Conservation (phyloP, 2,888 invertebrate species). For the Hyposoter didymator region DNA sequence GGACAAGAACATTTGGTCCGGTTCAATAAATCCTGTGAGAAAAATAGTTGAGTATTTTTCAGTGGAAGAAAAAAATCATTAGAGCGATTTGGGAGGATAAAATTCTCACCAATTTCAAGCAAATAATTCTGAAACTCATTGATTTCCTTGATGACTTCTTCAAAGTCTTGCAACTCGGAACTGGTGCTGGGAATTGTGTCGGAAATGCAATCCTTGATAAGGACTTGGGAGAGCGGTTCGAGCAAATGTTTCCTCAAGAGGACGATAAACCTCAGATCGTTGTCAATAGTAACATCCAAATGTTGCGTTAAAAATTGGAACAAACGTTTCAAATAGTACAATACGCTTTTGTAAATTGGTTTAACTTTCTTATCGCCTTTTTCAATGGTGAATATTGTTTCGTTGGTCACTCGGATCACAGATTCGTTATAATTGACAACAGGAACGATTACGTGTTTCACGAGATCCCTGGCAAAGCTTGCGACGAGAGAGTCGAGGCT, state of each 20-base stretch:
- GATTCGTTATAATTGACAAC: constrained; percentile 85
- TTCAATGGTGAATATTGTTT: constrained; percentile 83
- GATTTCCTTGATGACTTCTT: constrained; percentile 87
- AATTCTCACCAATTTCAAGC: constrained; percentile 83
- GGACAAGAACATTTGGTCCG: constrained; percentile 86
- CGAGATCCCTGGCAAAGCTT: constrained; percentile 86
- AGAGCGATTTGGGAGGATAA: neutral
- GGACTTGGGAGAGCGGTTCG: constrained; percentile 87
- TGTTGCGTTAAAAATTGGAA: constrained; percentile 87
- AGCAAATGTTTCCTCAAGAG: constrained; percentile 85
- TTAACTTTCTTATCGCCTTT: constrained; percentile 81
- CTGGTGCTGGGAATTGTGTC: constrained; percentile 91
- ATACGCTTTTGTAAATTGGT: constrained; percentile 86
- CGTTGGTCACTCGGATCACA: constrained; percentile 83
- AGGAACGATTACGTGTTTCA: constrained; percentile 86
- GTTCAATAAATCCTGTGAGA: constrained; percentile 85
- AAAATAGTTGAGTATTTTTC: neutral
- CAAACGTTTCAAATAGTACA: constrained; percentile 86
- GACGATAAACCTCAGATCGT: constrained; percentile 85
- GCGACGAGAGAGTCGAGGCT: constrained; percentile 85
- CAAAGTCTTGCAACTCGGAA: constrained; percentile 89
- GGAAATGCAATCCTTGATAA: constrained; percentile 91
- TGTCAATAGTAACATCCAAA: constrained; percentile 85
- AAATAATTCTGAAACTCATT: constrained; percentile 88
- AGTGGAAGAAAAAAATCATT: neutral